phyloP scores from a whole-genome alignment of 2,888 invertebrate species.

The Diplolepis rosae region DNA sequence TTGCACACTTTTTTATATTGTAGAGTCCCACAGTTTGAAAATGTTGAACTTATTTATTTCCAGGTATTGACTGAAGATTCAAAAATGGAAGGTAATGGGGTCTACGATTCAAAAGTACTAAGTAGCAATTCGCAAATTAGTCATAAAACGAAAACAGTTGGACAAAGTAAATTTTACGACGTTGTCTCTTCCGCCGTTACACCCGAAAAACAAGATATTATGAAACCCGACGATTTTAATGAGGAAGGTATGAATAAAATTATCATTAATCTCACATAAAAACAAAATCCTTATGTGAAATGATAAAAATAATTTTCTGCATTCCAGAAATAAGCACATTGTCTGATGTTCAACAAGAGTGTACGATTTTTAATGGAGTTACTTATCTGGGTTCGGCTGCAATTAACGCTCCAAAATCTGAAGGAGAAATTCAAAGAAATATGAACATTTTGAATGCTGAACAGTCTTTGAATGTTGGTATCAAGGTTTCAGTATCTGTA shows the following conservation, averaged over 20 bases:
- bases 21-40: not conserved
- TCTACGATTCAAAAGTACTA: conserved; percentile 60
- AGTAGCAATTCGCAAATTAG: conserved; percentile 49
- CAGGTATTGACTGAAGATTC: conserved; percentile 70
- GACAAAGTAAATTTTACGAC: conserved; percentile 76
- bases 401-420: conserved; percentile 94
- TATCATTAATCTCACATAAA: conserved; percentile 73
- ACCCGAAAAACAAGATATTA: conserved; percentile 84
- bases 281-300: conserved; percentile 37
- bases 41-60: not conserved
- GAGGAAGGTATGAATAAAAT: conserved; percentile 75
- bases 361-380: conserved; percentile 93
- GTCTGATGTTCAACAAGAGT: conserved; percentile 90
- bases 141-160: conserved; percentile 73
- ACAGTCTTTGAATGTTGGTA: conserved; percentile 82
- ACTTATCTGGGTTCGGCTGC: conserved; percentile 94
- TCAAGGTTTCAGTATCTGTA: conserved; percentile 93
- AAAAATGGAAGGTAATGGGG: conserved; percentile 64
- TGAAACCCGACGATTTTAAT: conserved; percentile 86
- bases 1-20: not conserved
- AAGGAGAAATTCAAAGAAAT: conserved; percentile 92
- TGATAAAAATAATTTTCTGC: conserved; percentile 17
- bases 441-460: conserved; percentile 93
- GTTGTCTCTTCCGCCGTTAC: conserved; percentile 66
- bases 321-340: conserved; percentile 74